phyloP scores from a whole-genome alignment of 1,140 invertebrate species.

The Calosoma granatense region DNA sequence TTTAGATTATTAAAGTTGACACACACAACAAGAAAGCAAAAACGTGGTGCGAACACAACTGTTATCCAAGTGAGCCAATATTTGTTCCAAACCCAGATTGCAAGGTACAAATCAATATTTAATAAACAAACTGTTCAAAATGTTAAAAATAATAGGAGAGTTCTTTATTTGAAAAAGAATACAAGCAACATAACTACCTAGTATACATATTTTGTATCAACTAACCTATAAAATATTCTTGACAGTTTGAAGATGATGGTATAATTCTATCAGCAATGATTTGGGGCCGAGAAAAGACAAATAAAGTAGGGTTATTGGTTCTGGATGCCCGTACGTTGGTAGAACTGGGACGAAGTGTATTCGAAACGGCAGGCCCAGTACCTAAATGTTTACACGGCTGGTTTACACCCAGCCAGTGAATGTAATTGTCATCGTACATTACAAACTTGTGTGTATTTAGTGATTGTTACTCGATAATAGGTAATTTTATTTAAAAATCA shows the following conservation, averaged over 20 bases:
- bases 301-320: constrained; percentile 54
- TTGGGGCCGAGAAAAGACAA: constrained; percentile 47
- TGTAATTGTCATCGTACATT: neutral
- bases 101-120: constrained; percentile 39
- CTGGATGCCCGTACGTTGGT: constrained; percentile 55
- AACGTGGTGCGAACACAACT: constrained; percentile 61
- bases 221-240: constrained; percentile 13
- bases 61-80: constrained; percentile 79
- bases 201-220: neutral
- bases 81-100: constrained; percentile 64
- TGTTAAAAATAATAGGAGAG: constrained; percentile 4
- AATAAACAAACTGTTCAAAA: neutral
- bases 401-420: constrained; percentile 43
- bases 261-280: constrained; percentile 59
- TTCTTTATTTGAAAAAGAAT: no score
- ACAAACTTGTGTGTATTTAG: neutral
- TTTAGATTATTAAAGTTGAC: constrained; percentile 73
- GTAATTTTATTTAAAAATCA: neutral
- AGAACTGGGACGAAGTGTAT: constrained; percentile 57
- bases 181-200: no score
- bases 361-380: constrained; percentile 56
- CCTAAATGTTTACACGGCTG: constrained; percentile 75
- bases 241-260: constrained; percentile 62
- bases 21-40: constrained; percentile 47
- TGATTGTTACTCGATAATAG: neutral